Evolutionary conservation across 2,888 invertebrate genomes (phyloP).

Genomic region (Macrophya annulata): DNA sequence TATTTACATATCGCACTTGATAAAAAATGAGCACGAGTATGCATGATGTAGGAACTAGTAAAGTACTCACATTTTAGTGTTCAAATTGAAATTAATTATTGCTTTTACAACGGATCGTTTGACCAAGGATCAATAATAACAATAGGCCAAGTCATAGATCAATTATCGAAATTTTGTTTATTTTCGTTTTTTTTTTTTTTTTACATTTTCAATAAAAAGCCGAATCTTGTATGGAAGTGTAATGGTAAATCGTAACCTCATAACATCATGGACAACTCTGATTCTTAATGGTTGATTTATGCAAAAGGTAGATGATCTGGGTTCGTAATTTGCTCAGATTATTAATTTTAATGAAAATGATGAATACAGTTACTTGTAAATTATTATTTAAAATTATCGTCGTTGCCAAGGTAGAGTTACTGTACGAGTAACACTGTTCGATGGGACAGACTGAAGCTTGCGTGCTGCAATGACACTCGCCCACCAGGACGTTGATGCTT

Average conservation of each 20-base stretch:
- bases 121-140: neutral
- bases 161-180: neutral
- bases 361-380: neutral
- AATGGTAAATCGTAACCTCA: neutral
- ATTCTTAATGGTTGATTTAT: neutral
- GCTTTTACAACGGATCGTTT: neutral
- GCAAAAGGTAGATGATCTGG: neutral
- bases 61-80: neutral
- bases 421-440: neutral
- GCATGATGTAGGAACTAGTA: too few species aligned
- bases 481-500: constrained; percentile 83
- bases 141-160: neutral
- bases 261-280: neutral
- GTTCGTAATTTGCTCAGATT: neutral
- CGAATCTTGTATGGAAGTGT: neutral
- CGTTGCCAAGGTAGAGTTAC: neutral
- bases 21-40: too few species aligned
- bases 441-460: constrained; percentile 69
- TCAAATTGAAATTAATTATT: neutral
- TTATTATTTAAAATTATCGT: neutral
- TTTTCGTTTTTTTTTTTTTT: neutral
- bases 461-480: constrained; percentile 80
- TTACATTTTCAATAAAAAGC: neutral
- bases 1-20: too few species aligned
- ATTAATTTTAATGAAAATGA: neutral